Evolutionary conservation across 2,888 invertebrate genomes (phyloP).

Genomic region (Phaonia tiefii): DNA sequence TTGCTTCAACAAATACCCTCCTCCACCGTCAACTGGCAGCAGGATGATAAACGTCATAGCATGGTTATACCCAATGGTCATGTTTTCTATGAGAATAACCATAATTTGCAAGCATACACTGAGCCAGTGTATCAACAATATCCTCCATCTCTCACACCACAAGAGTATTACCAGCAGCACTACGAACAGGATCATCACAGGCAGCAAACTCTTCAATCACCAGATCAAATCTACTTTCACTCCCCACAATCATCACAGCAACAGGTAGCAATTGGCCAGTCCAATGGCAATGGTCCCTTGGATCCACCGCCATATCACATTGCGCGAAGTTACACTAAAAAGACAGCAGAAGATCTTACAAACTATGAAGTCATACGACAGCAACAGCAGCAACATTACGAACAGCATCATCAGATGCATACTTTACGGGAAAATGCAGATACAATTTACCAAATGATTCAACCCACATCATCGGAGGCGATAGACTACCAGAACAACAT

Average conservation of each 20-base stretch:
- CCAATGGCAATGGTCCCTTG: conserved; percentile 36
- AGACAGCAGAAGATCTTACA: conserved; percentile 80
- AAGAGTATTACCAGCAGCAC: conserved; percentile 8
- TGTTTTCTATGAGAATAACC: conserved; percentile 20
- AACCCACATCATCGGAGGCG: conserved; percentile 29
- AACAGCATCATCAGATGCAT: conserved; percentile 67
- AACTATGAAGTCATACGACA: conserved; percentile 77
- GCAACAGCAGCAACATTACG: conserved; percentile 68
- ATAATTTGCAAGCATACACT: not conserved
- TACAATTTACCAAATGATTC: conserved; percentile 12
- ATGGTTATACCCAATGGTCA: not conserved
- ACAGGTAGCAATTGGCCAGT: not conserved
- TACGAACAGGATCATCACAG: conserved; percentile 34
- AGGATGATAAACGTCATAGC: not conserved
- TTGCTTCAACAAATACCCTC: conserved; percentile 14
- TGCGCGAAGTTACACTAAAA: conserved; percentile 91
- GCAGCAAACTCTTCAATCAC: not conserved
- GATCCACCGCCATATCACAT: conserved; percentile 91
- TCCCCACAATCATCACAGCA: not conserved
- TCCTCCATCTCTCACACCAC: not conserved
- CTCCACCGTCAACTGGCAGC: conserved; percentile 16
- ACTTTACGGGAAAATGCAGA: conserved; percentile 42
- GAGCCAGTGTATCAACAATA: conserved; percentile 68
- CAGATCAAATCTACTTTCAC: conserved; percentile 25
- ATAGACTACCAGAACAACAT: conserved; percentile 73